A percentile compares a stretch with the other conserved stretches of the same genome.
phyloP scores from a whole-genome alignment of 2,888 invertebrate species.

The Caradrina clavipalpis region DNA sequence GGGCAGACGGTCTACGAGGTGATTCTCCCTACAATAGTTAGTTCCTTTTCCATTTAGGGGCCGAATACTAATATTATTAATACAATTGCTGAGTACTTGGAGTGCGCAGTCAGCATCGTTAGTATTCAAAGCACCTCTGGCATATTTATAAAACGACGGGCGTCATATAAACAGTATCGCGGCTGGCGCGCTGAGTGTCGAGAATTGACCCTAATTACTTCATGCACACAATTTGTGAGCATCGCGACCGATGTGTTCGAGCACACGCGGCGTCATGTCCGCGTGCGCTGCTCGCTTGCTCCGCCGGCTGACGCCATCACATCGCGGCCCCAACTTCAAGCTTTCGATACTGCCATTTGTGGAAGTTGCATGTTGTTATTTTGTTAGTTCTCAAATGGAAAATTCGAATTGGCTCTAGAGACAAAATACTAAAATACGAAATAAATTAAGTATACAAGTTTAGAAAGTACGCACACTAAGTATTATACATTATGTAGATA shows the following conservation, averaged over 20 bases:
- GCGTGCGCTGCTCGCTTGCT: background rate
- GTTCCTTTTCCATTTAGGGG: background rate
- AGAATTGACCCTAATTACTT: constrained; percentile 58
- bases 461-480: too few species aligned
- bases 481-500: too few species aligned
- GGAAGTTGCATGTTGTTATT: constrained; percentile 3
- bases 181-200: constrained; percentile 5
- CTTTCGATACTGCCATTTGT: constrained; percentile 1
- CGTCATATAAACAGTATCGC: background rate
- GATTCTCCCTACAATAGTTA: background rate
- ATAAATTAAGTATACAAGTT: too few species aligned
- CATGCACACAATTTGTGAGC: constrained; percentile 47
- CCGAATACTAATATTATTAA: background rate
- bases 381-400: background rate
- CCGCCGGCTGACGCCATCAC: background rate
- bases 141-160: constrained; percentile 4
- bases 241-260: constrained; percentile 29
- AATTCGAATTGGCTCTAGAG: too few species aligned
- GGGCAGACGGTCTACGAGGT: too few species aligned
- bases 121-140: background rate
- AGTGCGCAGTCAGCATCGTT: background rate
- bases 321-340: constrained; percentile 5
- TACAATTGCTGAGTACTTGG: background rate
- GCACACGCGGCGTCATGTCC: constrained; percentile 6
- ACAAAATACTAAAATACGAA: too few species aligned